A percentile compares a stretch with the other conserved stretches of the same genome.
These are phyloP conservation scores for Cephus rjabovi DNA, from an alignment of 2,888 invertebrate genomes.

Conservation along the genomic window DNA sequence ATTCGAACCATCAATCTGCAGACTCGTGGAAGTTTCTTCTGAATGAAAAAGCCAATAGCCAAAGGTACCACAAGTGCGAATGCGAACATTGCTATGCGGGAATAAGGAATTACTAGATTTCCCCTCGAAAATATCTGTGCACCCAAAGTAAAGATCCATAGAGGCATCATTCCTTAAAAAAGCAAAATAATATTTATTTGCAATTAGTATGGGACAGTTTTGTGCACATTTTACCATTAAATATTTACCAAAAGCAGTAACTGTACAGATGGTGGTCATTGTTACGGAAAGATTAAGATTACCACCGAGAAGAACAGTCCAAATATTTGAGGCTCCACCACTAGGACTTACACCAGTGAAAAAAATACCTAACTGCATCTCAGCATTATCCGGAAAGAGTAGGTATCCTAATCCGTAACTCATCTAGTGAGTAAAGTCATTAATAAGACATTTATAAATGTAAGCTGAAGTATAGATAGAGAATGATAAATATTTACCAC, in stretches of 20 bases:
- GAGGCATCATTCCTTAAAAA: constrained; percentile 80
- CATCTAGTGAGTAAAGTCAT: constrained; percentile 68
- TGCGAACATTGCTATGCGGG: constrained; percentile 80
- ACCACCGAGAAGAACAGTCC: constrained; percentile 91
- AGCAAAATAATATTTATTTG: constrained; percentile 14
- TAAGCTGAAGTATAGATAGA: constrained; percentile 3
- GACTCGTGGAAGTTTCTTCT: constrained; percentile 76
- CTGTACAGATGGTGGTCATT: constrained; percentile 93
- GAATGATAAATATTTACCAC: constrained; percentile 70
- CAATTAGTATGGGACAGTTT: constrained; percentile 8
- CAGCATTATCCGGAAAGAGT: constrained; percentile 76
- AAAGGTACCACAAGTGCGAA: constrained; percentile 83
- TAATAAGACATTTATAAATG: neutral
- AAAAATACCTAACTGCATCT: constrained; percentile 87
- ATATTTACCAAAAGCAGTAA: constrained; percentile 83
- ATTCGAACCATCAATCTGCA: constrained; percentile 80
- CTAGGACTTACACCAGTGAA: constrained; percentile 91
- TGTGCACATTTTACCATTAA: constrained; percentile 2
- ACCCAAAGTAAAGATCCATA: constrained; percentile 92
- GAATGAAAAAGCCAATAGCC: constrained; percentile 75
- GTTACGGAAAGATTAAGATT: constrained; percentile 94
- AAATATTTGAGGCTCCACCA: constrained; percentile 97
- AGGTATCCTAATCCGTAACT: constrained; percentile 79
- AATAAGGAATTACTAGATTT: constrained; percentile 81
- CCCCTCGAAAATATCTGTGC: constrained; percentile 78